Conservation (phyloP, 2,113 vertebrate species). For the Otocyon megalotis region DNA sequence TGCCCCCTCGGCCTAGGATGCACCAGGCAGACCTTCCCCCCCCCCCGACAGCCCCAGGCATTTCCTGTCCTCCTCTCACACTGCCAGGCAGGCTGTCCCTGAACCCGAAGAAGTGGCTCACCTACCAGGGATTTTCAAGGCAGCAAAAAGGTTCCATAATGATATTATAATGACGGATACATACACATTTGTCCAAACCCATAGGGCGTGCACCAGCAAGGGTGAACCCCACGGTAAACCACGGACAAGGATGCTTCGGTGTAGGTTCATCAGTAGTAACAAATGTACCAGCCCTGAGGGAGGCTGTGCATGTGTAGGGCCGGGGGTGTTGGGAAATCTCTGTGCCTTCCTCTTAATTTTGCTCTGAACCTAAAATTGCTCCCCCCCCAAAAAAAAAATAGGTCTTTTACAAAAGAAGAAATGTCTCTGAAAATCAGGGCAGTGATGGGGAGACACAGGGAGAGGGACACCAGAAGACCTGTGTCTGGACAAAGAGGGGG, state of each 20-base stretch:
- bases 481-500: neutral
- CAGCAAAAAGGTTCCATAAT: neutral
- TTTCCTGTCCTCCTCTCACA: neutral
- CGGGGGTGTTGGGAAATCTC: neutral
- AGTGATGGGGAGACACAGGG: neutral
- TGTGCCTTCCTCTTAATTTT: neutral
- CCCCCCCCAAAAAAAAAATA: neutral
- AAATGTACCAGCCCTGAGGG: neutral
- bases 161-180: neutral
- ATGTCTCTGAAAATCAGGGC: neutral
- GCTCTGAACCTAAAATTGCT: neutral
- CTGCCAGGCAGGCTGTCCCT: neutral
- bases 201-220: no score
- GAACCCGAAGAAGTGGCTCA: neutral
- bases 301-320: neutral
- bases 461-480: neutral
- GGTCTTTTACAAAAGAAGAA: neutral
- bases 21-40: neutral
- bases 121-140: neutral
- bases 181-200: neutral
- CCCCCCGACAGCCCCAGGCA: accelerated
- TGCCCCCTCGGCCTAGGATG: neutral
- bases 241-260: accelerated
- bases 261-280: accelerated
- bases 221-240: neutral